These are phyloP conservation scores for Marisa cornuarietis DNA, from an alignment of 1,140 invertebrate genomes.

Conservation along the genomic window DNA sequence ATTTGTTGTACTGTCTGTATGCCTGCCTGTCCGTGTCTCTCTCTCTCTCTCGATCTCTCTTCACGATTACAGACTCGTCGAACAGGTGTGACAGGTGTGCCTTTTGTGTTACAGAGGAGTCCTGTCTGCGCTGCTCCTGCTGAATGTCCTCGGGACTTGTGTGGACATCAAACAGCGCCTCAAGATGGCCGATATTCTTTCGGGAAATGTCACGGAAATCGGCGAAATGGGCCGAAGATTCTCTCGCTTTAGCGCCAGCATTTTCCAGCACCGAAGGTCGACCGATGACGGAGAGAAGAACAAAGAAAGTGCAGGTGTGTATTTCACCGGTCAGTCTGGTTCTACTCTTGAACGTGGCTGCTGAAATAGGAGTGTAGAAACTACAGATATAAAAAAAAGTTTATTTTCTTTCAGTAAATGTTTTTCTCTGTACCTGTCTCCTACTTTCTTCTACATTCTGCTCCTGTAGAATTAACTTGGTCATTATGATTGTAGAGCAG, in stretches of 20 bases:
- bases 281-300: background rate
- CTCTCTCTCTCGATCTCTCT: background rate
- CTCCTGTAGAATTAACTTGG: no score
- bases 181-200: background rate
- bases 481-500: no score
- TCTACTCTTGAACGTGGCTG: no score
- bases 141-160: constrained; percentile 11
- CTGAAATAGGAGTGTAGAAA: no score
- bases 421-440: no score
- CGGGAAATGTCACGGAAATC: constrained; percentile 2
- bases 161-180: background rate
- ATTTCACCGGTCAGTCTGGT: no score
- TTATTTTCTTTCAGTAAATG: no score
- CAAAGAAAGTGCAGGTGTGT: background rate
- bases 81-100: no score
- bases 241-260: constrained; percentile 17
- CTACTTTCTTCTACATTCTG: no score
- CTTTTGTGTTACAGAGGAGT: background rate
- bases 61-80: no score
- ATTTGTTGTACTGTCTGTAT: no score
- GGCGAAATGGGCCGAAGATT: background rate
- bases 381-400: no score
- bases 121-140: background rate
- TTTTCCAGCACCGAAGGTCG: background rate
- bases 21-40: background rate